Conservation (phyloP, 2,888 invertebrate genomes). For the Ectemnius lituratus region DNA sequence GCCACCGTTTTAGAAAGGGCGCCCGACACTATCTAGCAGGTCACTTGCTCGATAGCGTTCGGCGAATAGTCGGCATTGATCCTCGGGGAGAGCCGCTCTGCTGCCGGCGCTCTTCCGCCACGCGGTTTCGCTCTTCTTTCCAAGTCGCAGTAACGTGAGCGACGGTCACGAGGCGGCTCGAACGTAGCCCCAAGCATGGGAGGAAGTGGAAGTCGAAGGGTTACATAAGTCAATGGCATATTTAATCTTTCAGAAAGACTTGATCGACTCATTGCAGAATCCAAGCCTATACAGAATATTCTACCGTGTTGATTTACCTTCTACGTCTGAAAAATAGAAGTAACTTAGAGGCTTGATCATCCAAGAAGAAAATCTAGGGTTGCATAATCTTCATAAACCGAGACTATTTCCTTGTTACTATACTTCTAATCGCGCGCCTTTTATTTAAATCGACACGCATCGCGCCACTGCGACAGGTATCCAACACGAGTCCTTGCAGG, state of each 20-base stretch:
- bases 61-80: slow-evolving; percentile 53
- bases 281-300: not conserved
- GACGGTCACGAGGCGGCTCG: slow-evolving; percentile 36
- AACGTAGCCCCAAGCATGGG: slow-evolving; percentile 10
- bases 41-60: slow-evolving; percentile 54
- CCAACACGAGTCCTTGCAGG: not conserved
- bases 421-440: slow-evolving; percentile 21
- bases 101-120: slow-evolving; percentile 30
- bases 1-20: slow-evolving; percentile 43
- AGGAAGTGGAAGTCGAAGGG: slow-evolving; percentile 8
- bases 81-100: slow-evolving; percentile 39
- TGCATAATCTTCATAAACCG: slow-evolving; percentile 31
- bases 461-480: not conserved
- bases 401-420: slow-evolving; percentile 18
- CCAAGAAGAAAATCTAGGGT: slow-evolving; percentile 40
- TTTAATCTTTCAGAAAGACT: slow-evolving; percentile 1
- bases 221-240: not conserved
- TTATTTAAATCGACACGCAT: slow-evolving; percentile 22
- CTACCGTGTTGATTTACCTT: not conserved
- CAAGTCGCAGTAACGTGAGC: slow-evolving; percentile 41
- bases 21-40: slow-evolving; percentile 42
- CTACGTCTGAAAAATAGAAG: too few relatives aligned
- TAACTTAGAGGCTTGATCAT: not conserved
- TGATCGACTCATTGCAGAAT: not conserved
- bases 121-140: slow-evolving; percentile 45